Percentiles rank a stretch among this genome's conserved stretches.
phyloP scores from a whole-genome alignment of 2,113 vertebrate species.

The Euleptes europaea region DNA sequence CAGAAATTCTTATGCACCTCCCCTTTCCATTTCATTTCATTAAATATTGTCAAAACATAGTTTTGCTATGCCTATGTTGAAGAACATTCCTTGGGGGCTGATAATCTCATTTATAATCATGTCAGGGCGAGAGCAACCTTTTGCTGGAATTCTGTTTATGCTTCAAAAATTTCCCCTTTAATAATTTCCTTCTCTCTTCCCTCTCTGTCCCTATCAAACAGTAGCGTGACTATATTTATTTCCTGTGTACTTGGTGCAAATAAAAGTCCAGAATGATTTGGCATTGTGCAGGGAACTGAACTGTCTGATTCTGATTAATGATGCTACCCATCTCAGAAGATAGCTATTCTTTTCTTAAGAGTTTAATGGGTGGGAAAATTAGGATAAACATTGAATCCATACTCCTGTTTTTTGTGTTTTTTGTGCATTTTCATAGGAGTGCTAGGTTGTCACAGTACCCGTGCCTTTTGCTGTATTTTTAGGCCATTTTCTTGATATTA shows the following conservation, averaged over 20 bases:
- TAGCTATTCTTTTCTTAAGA: slow-evolving; percentile 49
- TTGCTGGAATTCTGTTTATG: background rate
- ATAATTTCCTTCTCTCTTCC: background rate
- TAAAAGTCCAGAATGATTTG: background rate
- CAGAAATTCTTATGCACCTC: background rate
- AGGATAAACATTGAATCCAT: slow-evolving; percentile 54
- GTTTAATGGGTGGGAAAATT: slow-evolving; percentile 13
- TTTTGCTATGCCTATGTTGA: background rate
- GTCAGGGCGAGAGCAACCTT: background rate
- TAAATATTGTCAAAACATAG: background rate
- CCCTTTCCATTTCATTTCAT: background rate
- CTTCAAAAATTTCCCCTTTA: background rate
- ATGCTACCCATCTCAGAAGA: slow-evolving; percentile 39
- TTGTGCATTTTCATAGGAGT: no score
- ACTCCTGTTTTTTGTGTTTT: background rate
- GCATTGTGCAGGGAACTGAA: slow-evolving; percentile 1
- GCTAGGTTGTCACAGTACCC: no score
- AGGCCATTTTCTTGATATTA: no score
- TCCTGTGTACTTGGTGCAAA: slow-evolving; percentile 7
- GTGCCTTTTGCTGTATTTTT: no score
- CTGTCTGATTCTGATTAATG: slow-evolving; percentile 60
- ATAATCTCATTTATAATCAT: slow-evolving; percentile 1
- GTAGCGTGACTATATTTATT: background rate
- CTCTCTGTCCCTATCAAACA: background rate
- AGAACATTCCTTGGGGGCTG: background rate